Evolutionary conservation across 23 tunicate genomes (phyloP).

Genomic region (Aplidium turbinatum): DNA sequence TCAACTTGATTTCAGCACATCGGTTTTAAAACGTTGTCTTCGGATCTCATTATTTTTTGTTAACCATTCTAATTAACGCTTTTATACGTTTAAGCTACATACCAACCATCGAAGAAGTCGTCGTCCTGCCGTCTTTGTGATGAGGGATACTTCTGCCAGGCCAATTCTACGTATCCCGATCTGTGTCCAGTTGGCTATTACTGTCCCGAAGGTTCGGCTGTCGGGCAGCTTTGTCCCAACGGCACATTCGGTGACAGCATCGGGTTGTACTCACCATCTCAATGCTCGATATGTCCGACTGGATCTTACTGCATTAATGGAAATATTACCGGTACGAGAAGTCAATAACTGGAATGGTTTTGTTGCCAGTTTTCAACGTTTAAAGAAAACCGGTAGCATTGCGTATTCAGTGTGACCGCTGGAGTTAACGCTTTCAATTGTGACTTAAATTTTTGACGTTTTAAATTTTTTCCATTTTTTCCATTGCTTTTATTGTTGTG

Average conservation of each 20-base stretch:
- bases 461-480: background rate
- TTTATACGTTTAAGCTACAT: constrained; percentile 44
- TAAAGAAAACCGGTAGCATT: too few species aligned
- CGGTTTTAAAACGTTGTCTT: too few species aligned
- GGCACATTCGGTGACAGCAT: constrained; percentile 74
- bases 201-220: constrained; percentile 52
- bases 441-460: too few species aligned
- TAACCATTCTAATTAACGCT: too few species aligned
- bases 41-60: too few species aligned
- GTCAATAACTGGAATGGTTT: too few species aligned
- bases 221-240: constrained; percentile 54
- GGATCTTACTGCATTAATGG: constrained; percentile 93
- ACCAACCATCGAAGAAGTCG: constrained; percentile 40
- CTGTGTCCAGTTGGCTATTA: constrained; percentile 63
- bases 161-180: constrained; percentile 41
- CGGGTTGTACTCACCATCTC: constrained; percentile 42
- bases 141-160: constrained; percentile 68
- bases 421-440: too few species aligned
- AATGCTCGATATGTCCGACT: constrained; percentile 67
- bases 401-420: too few species aligned
- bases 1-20: too few species aligned
- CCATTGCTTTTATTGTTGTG: background rate
- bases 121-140: constrained; percentile 56
- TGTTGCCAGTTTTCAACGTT: too few species aligned
- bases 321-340: constrained; percentile 68